Percentiles rank a stretch among this genome's conserved stretches.
These are phyloP conservation scores for Danio albolineatus DNA, from an alignment of 2,797 vertebrate genomes.

Conservation along the genomic window DNA sequence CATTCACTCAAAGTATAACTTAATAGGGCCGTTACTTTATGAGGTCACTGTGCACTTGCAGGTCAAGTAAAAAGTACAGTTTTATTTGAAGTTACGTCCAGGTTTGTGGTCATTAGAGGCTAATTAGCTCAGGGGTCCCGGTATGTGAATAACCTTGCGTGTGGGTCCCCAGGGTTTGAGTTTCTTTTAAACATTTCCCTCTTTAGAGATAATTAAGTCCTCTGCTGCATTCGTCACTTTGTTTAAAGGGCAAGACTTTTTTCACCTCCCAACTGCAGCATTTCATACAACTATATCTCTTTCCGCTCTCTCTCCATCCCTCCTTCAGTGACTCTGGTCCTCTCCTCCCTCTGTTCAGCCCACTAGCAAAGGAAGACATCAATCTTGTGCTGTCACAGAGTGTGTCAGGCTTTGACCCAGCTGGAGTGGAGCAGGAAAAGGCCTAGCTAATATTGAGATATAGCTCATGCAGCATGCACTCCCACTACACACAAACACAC, in stretches of 20 bases:
- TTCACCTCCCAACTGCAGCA: background rate
- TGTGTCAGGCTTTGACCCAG: slow-evolving; percentile 52
- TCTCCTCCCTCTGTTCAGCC: slow-evolving; percentile 18
- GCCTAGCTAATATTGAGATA: slow-evolving; percentile 54
- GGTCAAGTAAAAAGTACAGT: background rate
- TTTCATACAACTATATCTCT: slow-evolving; percentile 14
- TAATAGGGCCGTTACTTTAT: background rate
- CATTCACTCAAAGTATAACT: background rate
- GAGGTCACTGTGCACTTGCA: background rate
- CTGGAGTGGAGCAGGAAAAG: slow-evolving; percentile 49
- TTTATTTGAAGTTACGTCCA: slow-evolving; percentile 6
- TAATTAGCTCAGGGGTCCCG: slow-evolving; percentile 10
- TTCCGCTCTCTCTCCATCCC: background rate
- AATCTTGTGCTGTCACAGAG: slow-evolving; percentile 55
- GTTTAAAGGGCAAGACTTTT: slow-evolving; percentile 43
- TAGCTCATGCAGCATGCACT: slow-evolving; percentile 51
- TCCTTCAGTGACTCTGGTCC: background rate
- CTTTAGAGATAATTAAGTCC: slow-evolving; percentile 58
- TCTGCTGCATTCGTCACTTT: slow-evolving; percentile 36
- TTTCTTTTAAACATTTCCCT: slow-evolving; percentile 51
- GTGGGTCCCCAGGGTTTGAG: slow-evolving; percentile 8
- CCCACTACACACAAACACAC: slow-evolving; percentile 26
- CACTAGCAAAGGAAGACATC: slow-evolving; percentile 55
- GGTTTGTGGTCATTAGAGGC: slow-evolving; percentile 7
- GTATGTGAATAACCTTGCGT: slow-evolving; percentile 22